A percentile compares a stretch with the other conserved stretches of the same genome.
Evolutionary conservation across 2,888 invertebrate species (phyloP).

Genomic region (Icerya purchasi): DNA sequence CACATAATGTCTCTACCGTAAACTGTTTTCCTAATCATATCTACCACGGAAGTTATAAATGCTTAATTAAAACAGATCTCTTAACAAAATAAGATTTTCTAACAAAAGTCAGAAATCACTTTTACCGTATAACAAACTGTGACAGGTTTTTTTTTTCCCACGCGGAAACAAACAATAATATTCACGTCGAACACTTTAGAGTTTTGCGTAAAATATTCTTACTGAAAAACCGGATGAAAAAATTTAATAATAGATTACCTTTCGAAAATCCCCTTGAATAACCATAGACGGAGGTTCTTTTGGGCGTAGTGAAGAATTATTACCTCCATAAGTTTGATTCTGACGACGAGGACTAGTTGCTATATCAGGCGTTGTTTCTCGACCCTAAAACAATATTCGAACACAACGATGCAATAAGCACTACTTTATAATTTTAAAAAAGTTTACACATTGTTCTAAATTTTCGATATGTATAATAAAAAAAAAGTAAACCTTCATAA

Average conservation of each 20-base stretch:
- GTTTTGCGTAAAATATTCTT: not conserved
- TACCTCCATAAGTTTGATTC: conserved; percentile 28
- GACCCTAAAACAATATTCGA: conserved; percentile 16
- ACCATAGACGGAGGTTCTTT: conserved; percentile 51
- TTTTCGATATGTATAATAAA: too few relatives aligned
- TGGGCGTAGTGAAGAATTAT: conserved; percentile 34
- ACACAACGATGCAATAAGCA: not conserved
- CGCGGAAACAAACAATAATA: not conserved
- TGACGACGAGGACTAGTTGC: conserved; percentile 22
- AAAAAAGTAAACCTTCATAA: too few relatives aligned
- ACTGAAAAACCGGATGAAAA: not conserved
- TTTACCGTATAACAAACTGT: too few relatives aligned
- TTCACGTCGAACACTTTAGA: too few relatives aligned
- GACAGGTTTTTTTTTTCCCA: too few relatives aligned
- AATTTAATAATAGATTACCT: conserved; percentile 34
- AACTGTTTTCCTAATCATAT: too few relatives aligned
- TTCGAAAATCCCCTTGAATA: conserved; percentile 82
- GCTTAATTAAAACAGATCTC: not conserved
- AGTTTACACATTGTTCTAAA: not conserved
- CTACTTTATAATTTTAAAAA: not conserved
- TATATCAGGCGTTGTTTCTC: conserved; percentile 22
- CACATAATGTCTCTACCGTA: too few relatives aligned
- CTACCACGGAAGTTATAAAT: too few relatives aligned
- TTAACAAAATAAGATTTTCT: not conserved
- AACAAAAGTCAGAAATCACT: not conserved